These are phyloP conservation scores for Mugil cephalus DNA, from an alignment of 2,113 vertebrate genomes.

Conservation along the genomic window DNA sequence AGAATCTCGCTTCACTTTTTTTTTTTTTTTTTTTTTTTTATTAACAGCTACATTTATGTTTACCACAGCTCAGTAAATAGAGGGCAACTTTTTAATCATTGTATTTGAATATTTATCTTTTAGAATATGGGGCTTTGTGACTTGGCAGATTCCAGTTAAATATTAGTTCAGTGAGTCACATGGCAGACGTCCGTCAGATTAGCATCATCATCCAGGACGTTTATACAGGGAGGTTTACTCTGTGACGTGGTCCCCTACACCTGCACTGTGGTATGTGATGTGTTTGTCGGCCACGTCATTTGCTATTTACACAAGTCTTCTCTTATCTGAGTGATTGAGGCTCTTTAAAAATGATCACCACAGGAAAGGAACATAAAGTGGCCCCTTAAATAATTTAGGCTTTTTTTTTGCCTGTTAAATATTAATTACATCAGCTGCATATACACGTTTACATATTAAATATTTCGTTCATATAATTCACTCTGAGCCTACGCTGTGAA, in stretches of 20 bases:
- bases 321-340: conserved; percentile 7
- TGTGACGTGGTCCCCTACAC: conserved; percentile 13
- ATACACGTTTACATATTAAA: neutral
- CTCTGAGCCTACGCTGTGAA: too few relatives aligned
- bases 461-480: too few relatives aligned
- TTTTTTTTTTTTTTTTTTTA: too few relatives aligned
- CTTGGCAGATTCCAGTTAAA: conserved; percentile 8
- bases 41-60: too few relatives aligned
- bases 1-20: neutral
- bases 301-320: conserved; percentile 9
- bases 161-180: conserved; percentile 13
- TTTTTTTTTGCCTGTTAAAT: neutral
- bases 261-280: neutral
- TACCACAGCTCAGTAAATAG: neutral
- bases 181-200: conserved; percentile 18
- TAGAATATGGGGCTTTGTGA: neutral
- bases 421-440: neutral
- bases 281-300: neutral
- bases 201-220: conserved; percentile 29
- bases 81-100: neutral
- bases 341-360: neutral
- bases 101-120: conserved; percentile 22
- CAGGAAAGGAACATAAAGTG: neutral
- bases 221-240: conserved; percentile 38
- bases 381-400: neutral